phyloP scores from a whole-genome alignment of 2,113 vertebrate genomes.

The Synodontis membranacea region DNA sequence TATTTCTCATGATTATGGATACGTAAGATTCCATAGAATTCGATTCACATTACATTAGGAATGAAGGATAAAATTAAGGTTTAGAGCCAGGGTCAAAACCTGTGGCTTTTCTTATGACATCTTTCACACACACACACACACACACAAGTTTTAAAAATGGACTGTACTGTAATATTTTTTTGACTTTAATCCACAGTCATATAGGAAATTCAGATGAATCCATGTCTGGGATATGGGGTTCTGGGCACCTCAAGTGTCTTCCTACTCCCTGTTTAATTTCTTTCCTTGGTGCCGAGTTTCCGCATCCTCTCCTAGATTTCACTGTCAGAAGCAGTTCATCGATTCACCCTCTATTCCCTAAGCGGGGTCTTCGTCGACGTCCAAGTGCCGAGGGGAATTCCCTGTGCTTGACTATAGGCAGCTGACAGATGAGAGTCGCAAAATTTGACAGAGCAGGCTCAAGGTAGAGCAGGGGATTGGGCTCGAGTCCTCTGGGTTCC shows the following conservation, averaged over 20 bases:
- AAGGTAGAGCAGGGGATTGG: constrained; percentile 24
- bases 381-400: constrained; percentile 38
- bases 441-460: constrained; percentile 20
- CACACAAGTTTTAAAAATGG: not conserved
- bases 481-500: constrained; percentile 24
- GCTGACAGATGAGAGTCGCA: constrained; percentile 45
- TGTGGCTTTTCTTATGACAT: not conserved
- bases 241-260: not conserved
- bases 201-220: not conserved
- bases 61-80: not conserved
- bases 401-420: constrained; percentile 21
- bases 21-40: not conserved
- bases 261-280: not conserved
- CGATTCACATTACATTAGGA: not conserved
- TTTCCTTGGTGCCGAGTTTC: not conserved
- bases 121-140: not conserved
- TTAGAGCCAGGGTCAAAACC: not conserved
- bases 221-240: not conserved
- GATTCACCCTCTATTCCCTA: constrained; percentile 20
- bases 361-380: constrained; percentile 4
- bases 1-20: not conserved
- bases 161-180: not conserved
- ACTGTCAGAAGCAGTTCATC: constrained; percentile 15
- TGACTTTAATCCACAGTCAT: not conserved
- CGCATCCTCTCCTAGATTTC: not conserved